Conservation (phyloP, 2,797 vertebrate genomes). For the Macroramphosus scolopax region DNA sequence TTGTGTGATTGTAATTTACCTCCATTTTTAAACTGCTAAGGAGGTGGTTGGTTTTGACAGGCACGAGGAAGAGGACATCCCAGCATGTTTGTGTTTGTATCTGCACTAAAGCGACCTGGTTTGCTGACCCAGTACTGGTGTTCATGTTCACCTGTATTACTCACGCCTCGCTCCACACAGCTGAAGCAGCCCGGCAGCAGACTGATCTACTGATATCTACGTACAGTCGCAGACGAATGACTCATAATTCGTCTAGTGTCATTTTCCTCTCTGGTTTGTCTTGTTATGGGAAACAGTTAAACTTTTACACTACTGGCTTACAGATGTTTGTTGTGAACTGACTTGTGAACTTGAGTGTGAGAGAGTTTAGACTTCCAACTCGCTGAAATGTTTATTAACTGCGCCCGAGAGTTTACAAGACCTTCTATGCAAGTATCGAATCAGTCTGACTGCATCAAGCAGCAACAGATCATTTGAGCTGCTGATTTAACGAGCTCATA, state of each 20-base stretch:
- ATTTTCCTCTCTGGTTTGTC: conserved; percentile 15
- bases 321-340: conserved; percentile 4
- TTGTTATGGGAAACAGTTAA: conserved; percentile 2
- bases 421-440: conserved; percentile 26
- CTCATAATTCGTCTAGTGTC: conserved; percentile 25
- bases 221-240: conserved; percentile 23
- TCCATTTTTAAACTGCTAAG: too few relatives aligned
- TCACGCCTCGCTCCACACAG: conserved; percentile 34
- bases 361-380: not conserved
- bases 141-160: conserved; percentile 44
- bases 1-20: too few relatives aligned
- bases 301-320: conserved; percentile 12
- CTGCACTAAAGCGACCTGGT: conserved; percentile 23
- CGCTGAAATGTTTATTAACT: conserved; percentile 22
- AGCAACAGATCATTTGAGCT: conserved; percentile 62
- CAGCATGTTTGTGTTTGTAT: conserved; percentile 9
- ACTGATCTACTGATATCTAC: not conserved
- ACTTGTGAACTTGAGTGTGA: too few relatives aligned
- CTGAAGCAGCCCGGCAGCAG: conserved; percentile 11
- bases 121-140: conserved; percentile 49
- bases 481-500: conserved; percentile 56
- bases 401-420: too few relatives aligned
- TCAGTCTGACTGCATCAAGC: conserved; percentile 46
- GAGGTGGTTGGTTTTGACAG: conserved; percentile 4
- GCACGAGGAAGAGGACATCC: conserved; percentile 7